Evolutionary conservation across 2,888 invertebrate species (phyloP).

Genomic region (Oeneis ivallda): DNA sequence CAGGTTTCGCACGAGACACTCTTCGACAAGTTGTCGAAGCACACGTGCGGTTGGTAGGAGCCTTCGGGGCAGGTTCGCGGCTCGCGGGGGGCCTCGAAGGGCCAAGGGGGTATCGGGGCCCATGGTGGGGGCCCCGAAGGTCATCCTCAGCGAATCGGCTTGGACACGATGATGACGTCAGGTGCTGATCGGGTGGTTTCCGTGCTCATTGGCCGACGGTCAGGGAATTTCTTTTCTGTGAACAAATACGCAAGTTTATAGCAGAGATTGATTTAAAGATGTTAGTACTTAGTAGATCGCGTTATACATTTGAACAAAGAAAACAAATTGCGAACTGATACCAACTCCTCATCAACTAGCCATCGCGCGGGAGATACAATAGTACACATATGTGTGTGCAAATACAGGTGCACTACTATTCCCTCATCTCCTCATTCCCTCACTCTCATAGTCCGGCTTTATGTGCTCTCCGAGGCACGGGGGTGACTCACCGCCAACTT

Average conservation of each 20-base stretch:
- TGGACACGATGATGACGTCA: constrained; percentile 89
- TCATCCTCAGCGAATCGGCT: constrained; percentile 80
- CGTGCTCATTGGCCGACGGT: constrained; percentile 87
- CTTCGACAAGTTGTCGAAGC: constrained; percentile 56
- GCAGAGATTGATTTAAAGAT: too few species aligned
- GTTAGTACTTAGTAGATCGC: too few species aligned
- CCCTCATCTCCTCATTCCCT: too few species aligned
- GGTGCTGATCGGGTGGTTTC: constrained; percentile 94
- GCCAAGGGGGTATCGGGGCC: constrained; percentile 74
- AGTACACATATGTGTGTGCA: too few species aligned
- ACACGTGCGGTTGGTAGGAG: constrained; percentile 53
- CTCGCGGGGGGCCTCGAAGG: constrained; percentile 51
- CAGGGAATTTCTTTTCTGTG: constrained; percentile 70
- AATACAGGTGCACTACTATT: too few species aligned
- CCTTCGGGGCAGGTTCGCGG: constrained; percentile 66
- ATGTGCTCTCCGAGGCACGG: too few species aligned
- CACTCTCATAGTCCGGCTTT: too few species aligned
- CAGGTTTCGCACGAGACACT: constrained; percentile 63
- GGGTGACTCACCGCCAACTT: too few species aligned
- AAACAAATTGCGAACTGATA: too few species aligned
- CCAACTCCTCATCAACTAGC: too few species aligned
- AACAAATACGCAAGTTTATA: constrained; percentile 26
- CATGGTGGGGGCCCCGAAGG: constrained; percentile 75
- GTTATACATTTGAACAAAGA: too few species aligned
- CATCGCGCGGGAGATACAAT: too few species aligned